Evolutionary conservation across 2,888 invertebrate genomes (phyloP).

Genomic region (Drosophila quinaria): DNA sequence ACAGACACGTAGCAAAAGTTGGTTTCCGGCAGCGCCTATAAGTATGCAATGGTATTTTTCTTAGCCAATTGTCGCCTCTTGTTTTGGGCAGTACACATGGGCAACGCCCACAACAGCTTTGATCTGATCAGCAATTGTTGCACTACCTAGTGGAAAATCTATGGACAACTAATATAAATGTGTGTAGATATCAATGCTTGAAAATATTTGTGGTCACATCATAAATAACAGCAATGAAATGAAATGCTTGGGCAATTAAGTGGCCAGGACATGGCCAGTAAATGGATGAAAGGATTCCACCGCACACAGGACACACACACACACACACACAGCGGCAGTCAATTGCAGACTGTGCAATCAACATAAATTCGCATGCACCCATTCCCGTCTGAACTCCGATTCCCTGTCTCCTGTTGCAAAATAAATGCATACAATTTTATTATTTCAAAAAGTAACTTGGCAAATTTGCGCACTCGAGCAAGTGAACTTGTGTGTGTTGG

Average conservation of each 20-base stretch:
- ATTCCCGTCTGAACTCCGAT: neutral
- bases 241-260: slow-evolving; percentile 73
- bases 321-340: slow-evolving; percentile 27
- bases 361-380: slow-evolving; percentile 61
- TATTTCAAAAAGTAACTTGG: slow-evolving; percentile 73
- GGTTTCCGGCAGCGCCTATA: slow-evolving; percentile 44
- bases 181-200: slow-evolving; percentile 58
- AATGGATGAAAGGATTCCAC: slow-evolving; percentile 16
- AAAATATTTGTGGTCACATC: slow-evolving; percentile 65
- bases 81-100: neutral
- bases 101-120: slow-evolving; percentile 1
- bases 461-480: slow-evolving; percentile 64
- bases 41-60: slow-evolving; percentile 40
- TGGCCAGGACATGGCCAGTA: slow-evolving; percentile 49
- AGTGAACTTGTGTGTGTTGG: slow-evolving; percentile 29
- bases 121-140: slow-evolving; percentile 22
- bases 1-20: neutral
- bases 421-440: slow-evolving; percentile 77
- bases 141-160: slow-evolving; percentile 15
- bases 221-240: slow-evolving; percentile 75
- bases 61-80: slow-evolving; percentile 22
- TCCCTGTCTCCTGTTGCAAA: slow-evolving; percentile 11
- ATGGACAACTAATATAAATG: slow-evolving; percentile 32
- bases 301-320: slow-evolving; percentile 1
- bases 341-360: slow-evolving; percentile 63